These are phyloP conservation scores for Sitophilus oryzae DNA, from an alignment of 1,140 invertebrate genomes.

Conservation along the genomic window DNA sequence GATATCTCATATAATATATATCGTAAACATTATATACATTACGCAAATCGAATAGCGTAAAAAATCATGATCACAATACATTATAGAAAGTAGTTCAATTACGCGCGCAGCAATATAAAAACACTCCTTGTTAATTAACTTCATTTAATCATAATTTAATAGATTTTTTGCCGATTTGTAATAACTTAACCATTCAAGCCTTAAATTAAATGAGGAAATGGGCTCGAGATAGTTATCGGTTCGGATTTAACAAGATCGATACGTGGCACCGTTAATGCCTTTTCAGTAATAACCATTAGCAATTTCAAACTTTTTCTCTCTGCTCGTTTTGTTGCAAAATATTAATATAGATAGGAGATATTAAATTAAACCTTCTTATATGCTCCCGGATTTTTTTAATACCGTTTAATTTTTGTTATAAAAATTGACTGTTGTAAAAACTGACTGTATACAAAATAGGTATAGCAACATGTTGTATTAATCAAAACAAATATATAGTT, in stretches of 20 bases:
- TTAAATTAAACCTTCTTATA: no score
- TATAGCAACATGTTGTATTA: no score
- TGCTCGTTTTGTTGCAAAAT: not conserved
- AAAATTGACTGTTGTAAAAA: no score
- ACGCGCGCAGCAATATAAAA: slow-evolving; percentile 21
- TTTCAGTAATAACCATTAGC: not conserved
- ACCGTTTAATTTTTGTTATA: no score
- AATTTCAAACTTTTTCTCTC: not conserved
- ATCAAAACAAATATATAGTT: no score
- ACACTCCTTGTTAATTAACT: slow-evolving; percentile 25
- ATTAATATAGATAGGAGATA: not conserved
- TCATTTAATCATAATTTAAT: slow-evolving; percentile 26
- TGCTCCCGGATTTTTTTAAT: no score
- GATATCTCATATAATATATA: no score
- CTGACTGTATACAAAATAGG: no score
- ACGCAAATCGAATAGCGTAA: slow-evolving; percentile 16
- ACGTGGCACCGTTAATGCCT: not conserved
- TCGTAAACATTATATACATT: no score
- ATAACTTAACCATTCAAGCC: slow-evolving; percentile 20
- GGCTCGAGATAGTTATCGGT: slow-evolving; percentile 8
- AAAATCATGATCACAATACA: slow-evolving; percentile 16
- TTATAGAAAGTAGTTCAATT: slow-evolving; percentile 22
- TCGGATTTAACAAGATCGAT: not conserved
- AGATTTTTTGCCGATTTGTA: slow-evolving; percentile 20
- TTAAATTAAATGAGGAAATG: slow-evolving; percentile 25